Evolutionary conservation across 2,888 invertebrate genomes (phyloP).

Genomic region (Lepas anatifera): DNA sequence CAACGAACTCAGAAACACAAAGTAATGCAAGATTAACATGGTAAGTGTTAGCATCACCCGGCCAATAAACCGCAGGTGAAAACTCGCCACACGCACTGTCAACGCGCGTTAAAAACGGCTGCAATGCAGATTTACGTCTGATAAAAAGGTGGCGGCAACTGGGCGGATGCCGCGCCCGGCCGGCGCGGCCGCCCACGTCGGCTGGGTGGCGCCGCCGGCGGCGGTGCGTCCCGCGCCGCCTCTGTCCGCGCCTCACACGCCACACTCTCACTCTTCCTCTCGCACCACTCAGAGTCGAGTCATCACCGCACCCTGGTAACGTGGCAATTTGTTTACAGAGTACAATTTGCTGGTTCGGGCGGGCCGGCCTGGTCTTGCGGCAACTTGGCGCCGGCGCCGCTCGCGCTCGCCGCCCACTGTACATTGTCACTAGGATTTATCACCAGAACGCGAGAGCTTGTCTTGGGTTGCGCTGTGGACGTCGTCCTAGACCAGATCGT

Average conservation of each 20-base stretch:
- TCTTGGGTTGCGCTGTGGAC: not conserved
- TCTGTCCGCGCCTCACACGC: not conserved
- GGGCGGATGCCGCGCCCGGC: not conserved
- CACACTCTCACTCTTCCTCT: not conserved
- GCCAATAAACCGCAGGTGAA: not conserved
- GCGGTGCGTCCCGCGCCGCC: not conserved
- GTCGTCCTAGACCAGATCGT: no score
- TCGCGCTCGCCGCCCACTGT: not conserved
- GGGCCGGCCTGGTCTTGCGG: not conserved
- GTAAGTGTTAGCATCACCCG: slow-evolving; percentile 6
- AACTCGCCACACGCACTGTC: slow-evolving; percentile 3
- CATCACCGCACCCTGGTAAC: not conserved
- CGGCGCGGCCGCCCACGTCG: not conserved
- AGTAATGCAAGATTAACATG: slow-evolving; percentile 6
- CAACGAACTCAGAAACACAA: slow-evolving; percentile 12
- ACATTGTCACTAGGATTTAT: slow-evolving; percentile 5
- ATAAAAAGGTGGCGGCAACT: not conserved
- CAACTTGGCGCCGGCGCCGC: not conserved
- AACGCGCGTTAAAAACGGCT: slow-evolving; percentile 2
- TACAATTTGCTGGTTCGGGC: not conserved
- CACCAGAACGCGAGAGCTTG: slow-evolving; percentile 6
- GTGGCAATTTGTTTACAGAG: not conserved
- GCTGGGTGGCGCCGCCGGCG: not conserved
- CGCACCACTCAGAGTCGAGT: no score
- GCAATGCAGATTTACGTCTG: not conserved